Evolutionary conservation across 2,888 invertebrate genomes (phyloP).

Genomic region (Lysandra coridon): DNA sequence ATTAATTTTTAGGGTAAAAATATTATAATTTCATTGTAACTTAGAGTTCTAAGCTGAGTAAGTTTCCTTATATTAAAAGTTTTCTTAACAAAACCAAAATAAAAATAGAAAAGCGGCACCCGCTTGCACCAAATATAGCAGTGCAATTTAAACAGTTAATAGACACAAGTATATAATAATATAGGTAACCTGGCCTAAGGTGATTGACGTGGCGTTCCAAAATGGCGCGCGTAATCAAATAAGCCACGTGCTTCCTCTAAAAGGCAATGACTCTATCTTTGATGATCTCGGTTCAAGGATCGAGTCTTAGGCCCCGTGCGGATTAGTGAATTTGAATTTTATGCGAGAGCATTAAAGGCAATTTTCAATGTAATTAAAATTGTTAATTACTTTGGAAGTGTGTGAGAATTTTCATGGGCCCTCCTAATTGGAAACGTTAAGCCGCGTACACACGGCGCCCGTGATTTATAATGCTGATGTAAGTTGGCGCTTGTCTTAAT

Average conservation of each 20-base stretch:
- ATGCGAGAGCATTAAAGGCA: conserved; percentile 8
- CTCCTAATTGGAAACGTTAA: conserved; percentile 25
- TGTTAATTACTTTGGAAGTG: conserved; percentile 40
- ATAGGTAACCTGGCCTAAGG: conserved; percentile 17
- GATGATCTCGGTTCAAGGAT: conserved; percentile 51
- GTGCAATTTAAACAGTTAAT: background rate
- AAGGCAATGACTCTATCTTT: conserved; percentile 55
- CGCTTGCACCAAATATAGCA: no score
- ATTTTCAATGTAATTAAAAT: conserved; percentile 29
- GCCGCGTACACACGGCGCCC: conserved; percentile 5
- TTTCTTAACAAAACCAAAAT: no score
- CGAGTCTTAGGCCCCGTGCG: conserved; percentile 44
- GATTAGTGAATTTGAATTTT: conserved; percentile 38
- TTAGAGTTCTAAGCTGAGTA: no score
- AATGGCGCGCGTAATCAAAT: conserved; percentile 30
- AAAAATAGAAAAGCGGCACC: no score
- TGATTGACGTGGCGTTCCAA: conserved; percentile 27
- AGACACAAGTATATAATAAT: background rate
- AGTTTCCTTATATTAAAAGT: no score
- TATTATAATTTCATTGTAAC: background rate
- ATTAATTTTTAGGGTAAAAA: background rate
- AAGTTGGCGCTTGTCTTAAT: conserved; percentile 11
- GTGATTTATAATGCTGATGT: conserved; percentile 18
- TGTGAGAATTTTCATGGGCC: conserved; percentile 34
- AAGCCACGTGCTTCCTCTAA: conserved; percentile 43